These are phyloP conservation scores for Abrostola triplasia DNA, from an alignment of 2,888 invertebrate genomes.

Conservation along the genomic window DNA sequence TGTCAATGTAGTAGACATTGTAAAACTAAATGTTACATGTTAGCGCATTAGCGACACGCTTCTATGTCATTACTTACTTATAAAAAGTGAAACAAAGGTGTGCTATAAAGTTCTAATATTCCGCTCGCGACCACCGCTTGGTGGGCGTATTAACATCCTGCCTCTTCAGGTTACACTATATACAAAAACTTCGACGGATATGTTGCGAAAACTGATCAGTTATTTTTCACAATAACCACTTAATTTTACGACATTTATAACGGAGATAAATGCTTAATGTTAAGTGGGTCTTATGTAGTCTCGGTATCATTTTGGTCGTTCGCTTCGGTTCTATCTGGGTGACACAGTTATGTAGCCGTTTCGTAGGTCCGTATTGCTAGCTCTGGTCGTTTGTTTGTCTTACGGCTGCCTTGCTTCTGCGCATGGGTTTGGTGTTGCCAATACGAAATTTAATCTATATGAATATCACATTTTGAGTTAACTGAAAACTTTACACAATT, in stretches of 20 bases:
- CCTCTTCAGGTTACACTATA: slow-evolving; percentile 6
- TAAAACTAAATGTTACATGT: not conserved
- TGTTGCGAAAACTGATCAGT: slow-evolving; percentile 24
- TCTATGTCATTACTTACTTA: not conserved
- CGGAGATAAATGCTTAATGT: slow-evolving; percentile 7
- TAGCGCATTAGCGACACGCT: not conserved
- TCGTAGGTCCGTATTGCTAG: slow-evolving; percentile 8
- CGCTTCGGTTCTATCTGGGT: not conserved
- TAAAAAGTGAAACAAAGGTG: no score
- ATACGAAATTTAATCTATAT: not conserved
- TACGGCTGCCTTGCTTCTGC: not conserved
- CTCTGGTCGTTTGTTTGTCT: slow-evolving; percentile 11
- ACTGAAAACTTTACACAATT: not conserved
- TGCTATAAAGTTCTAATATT: not conserved
- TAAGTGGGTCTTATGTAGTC: not conserved
- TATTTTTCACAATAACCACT: not conserved
- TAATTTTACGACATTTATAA: slow-evolving; percentile 9
- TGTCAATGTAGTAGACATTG: not conserved
- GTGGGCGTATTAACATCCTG: not conserved
- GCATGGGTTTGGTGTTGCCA: not conserved
- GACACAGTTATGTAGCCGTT: slow-evolving; percentile 6
- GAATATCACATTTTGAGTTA: not conserved
- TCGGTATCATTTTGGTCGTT: slow-evolving; percentile 7
- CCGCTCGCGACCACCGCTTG: not conserved
- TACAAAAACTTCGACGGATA: slow-evolving; percentile 5